Evolutionary conservation across 2,797 vertebrate species (phyloP).

Genomic region (Malurus leucopterus): DNA sequence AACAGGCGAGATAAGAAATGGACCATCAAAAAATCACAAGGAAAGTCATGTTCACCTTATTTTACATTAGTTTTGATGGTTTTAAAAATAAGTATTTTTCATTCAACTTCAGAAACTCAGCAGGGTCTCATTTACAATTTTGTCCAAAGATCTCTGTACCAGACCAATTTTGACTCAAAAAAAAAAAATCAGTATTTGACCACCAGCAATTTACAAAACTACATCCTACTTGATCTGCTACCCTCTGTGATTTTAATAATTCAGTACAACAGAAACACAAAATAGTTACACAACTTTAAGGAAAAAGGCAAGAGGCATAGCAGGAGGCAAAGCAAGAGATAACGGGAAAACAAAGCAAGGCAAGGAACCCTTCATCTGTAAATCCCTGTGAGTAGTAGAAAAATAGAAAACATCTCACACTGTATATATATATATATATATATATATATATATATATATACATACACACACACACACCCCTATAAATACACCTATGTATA

Average conservation of each 20-base stretch:
- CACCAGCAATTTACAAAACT: background rate
- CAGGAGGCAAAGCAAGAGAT: background rate
- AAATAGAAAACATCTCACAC: background rate
- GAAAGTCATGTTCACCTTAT: background rate
- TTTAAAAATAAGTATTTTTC: background rate
- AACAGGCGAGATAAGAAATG: background rate
- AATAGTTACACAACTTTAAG: background rate
- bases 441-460: too few species aligned
- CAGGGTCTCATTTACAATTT: background rate
- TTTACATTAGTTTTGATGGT: background rate
- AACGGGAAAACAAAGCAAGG: background rate
- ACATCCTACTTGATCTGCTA: background rate
- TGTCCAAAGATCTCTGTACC: background rate
- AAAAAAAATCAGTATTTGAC: background rate
- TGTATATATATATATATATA: background rate
- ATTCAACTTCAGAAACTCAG: background rate
- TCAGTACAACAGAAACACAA: background rate
- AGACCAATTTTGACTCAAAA: background rate
- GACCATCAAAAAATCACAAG: background rate
- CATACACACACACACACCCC: fast-evolving
- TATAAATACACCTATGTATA: background rate
- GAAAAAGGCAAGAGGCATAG: background rate
- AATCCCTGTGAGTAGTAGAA: background rate
- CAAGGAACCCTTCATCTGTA: background rate
- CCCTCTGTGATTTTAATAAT: background rate